Evolutionary conservation across 1,140 invertebrate species (phyloP).

Genomic region (Metaphire vulgaris): DNA sequence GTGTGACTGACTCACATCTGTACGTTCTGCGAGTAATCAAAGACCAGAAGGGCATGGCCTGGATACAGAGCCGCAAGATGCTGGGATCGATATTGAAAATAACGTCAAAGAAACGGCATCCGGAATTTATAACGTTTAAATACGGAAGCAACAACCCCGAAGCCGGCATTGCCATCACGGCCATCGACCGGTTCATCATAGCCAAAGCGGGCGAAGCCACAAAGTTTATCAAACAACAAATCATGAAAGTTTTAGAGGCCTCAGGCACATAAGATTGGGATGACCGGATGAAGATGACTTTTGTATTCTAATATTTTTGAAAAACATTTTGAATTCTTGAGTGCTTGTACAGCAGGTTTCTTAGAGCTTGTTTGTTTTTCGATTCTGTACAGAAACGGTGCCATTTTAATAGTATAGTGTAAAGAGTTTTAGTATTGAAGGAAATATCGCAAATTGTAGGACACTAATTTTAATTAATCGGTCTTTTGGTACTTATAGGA

Average conservation of each 20-base stretch:
- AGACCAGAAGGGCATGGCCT: conserved; percentile 64
- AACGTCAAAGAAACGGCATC: conserved; percentile 84
- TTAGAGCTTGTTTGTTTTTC: background rate
- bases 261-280: conserved; percentile 32
- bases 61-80: conserved; percentile 74
- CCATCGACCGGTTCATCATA: conserved; percentile 85
- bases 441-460: too few relatives aligned
- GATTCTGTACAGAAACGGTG: background rate
- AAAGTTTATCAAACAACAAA: conserved; percentile 68
- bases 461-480: too few relatives aligned
- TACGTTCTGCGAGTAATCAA: conserved; percentile 73
- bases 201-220: conserved; percentile 84
- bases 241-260: conserved; percentile 53
- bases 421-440: too few relatives aligned
- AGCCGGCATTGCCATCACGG: conserved; percentile 57
- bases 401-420: too few relatives aligned
- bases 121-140: conserved; percentile 91
- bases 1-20: conserved; percentile 80
- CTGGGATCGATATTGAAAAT: conserved; percentile 88
- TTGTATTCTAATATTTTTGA: too few relatives aligned
- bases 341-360: background rate
- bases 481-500: too few relatives aligned
- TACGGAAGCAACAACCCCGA: conserved; percentile 73
- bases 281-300: background rate
- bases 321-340: background rate